Evolutionary conservation across 2,113 vertebrate genomes (phyloP).

Genomic region (Zosterops lateralis): DNA sequence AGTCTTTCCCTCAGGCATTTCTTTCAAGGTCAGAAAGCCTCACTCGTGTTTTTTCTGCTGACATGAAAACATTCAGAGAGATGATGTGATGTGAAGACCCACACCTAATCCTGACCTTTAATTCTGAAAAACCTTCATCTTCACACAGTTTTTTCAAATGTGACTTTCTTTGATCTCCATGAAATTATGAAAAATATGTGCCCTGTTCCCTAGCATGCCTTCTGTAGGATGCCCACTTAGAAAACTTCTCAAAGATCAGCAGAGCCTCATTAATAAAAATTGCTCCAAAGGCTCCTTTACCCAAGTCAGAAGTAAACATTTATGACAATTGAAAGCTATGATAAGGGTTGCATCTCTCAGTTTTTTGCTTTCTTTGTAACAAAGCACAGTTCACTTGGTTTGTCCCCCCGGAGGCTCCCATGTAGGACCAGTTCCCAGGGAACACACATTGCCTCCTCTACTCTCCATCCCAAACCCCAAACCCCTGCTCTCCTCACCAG

Average conservation of each 20-base stretch:
- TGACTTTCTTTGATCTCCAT: background rate
- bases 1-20: constrained; percentile 39
- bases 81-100: background rate
- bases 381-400: background rate
- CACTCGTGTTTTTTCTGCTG: constrained; percentile 22
- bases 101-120: background rate
- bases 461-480: background rate
- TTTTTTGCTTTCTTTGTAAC: background rate
- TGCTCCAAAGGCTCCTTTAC: background rate
- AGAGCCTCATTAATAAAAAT: background rate
- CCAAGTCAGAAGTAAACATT: background rate
- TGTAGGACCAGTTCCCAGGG: accelerated
- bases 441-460: accelerated
- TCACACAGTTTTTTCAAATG: background rate
- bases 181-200: background rate
- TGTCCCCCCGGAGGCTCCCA: background rate
- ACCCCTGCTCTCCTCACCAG: background rate
- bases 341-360: background rate
- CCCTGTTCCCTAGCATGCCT: background rate
- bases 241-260: background rate
- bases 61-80: constrained; percentile 26
- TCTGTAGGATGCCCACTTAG: background rate
- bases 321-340: background rate
- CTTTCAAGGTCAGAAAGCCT: constrained; percentile 58
- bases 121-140: constrained; percentile 10